Evolutionary conservation across 2,113 vertebrate genomes (phyloP).

Genomic region (Lagopus leucura): DNA sequence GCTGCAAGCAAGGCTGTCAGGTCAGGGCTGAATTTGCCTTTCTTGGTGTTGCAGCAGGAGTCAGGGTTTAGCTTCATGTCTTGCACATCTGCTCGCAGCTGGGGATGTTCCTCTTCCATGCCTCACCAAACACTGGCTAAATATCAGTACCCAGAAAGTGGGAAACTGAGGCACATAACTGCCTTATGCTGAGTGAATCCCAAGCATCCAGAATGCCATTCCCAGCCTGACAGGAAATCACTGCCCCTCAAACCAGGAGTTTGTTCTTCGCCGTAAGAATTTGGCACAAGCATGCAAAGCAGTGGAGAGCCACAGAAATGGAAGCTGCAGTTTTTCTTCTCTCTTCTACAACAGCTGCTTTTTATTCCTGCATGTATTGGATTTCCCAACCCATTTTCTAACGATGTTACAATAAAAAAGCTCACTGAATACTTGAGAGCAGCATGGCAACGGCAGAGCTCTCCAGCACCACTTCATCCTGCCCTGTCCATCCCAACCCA

Average conservation of each 20-base stretch:
- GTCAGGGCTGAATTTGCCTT: neutral
- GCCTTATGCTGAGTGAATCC: neutral
- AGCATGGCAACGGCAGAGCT: neutral
- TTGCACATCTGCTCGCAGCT: neutral
- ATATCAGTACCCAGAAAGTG: neutral
- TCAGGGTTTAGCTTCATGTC: neutral
- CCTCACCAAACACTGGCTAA: no score
- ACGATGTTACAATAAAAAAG: neutral
- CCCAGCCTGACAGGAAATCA: neutral
- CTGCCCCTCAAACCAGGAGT: neutral
- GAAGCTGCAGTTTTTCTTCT: neutral
- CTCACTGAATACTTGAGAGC: neutral
- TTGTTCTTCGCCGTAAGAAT: neutral
- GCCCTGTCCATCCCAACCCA: neutral
- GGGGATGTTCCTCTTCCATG: rapidly evolving
- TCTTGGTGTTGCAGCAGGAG: neutral
- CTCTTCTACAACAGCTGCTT: neutral
- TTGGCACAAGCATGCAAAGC: neutral
- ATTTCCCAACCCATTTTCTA: neutral
- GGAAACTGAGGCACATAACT: neutral
- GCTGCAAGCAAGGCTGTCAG: neutral
- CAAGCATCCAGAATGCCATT: rapidly evolving
- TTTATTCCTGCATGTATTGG: neutral
- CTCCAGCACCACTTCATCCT: neutral
- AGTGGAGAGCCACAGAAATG: neutral